Base-by-base conservation (phyloP, 2,797 vertebrate genomes). In the Bucorvus abyssinicus region DNA sequence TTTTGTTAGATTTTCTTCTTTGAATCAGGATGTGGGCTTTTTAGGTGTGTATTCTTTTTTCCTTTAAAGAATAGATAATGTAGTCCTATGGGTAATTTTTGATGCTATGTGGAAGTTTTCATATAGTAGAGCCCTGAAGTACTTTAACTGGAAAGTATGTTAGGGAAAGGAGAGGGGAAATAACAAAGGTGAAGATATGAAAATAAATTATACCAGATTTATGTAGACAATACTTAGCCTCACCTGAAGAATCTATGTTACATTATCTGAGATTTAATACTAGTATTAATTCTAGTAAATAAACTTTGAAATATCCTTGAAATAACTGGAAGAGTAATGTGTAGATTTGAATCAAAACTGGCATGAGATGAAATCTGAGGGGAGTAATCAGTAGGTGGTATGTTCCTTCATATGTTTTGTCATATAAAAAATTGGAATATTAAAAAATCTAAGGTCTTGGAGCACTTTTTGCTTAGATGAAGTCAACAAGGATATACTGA, bases 1-100 rank as follows among this genome's bases (percentile, higher is more conserved):
- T 85, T 63, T 77, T 81, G 20, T 84, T 89, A 36, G 24, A 15
- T 84, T 57, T 65, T 82, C 34, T 90, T 63, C 23, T 61, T 71
- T 78, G 59, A 38, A 53, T 86, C 0, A 0, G 7, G 20, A 32
- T 70, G 40, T 88, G 32, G 38, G 7, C 12, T 75, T 68, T 65
- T 64, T 86, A 38, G 20, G 26, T 83, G 30, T 11, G 10, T 7
- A 7, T 56, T 77, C 47, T 10, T 8, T 38, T 47, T 34, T 34
- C 3, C 10, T 55, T 74, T 40, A 38, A 80, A 49, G 40, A 69
- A 30, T 9, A 83, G 12, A 11, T 84, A 45, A 13, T 70, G 2
- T 68, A 84, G 34, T 53, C 20, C 34, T 52, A 0, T 22, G 6
- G 14, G 2, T 87, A 84, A 21, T 61, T 93, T 87, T 76, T 83